Base-by-base conservation (phyloP, 2,797 vertebrate genomes). In the Vultur gryphus region DNA sequence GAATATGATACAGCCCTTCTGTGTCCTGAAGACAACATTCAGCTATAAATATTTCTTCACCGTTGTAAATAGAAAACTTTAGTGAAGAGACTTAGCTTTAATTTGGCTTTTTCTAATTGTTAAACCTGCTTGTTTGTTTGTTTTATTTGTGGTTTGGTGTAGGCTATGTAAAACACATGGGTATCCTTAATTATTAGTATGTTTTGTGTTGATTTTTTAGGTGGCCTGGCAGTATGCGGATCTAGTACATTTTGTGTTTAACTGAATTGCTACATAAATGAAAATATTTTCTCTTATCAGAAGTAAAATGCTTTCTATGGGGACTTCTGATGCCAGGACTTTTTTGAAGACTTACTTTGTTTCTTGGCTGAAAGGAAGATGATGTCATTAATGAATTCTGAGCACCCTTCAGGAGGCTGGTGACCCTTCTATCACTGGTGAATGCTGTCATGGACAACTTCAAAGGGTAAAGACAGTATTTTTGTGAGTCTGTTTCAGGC, bases 281-380 rank as follows among this genome's bases (percentile, higher is more conserved):
- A 87, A 97, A 97, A 66, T 92, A n/a, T 67, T 89, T 95, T 94
- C 66, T 95, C 41, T 94, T 82, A 35, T 17, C 90, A 96, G 95
- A 84, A 83, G 39, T 83, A 58, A 97, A 97, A 97, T 95, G 95
- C 59, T 91, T 29, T 96, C 57, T 96, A 3, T 72, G 91, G 93
- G 37, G 83, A 90, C 71, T 89, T 97, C 78, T 87, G 89, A 86
- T 95, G 73, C 71, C 78, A 85, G 31, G 35, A 43, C 61, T 78
- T 29, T 89, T 70, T 58, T 79, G 93, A 96, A 93, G 70, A 85
- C 58, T 43, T 67, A 9, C 2, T 77, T 90, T 90, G 23, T 80
- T 76, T 51, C 62, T 43, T 90, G 87, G 83, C 81, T 95, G 77
- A 78, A 89, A 94, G 84, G 87, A 95, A 95, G 81, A 94, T 93